Conservation (phyloP, 2,888 invertebrate species). For the Drosophila falleni region DNA sequence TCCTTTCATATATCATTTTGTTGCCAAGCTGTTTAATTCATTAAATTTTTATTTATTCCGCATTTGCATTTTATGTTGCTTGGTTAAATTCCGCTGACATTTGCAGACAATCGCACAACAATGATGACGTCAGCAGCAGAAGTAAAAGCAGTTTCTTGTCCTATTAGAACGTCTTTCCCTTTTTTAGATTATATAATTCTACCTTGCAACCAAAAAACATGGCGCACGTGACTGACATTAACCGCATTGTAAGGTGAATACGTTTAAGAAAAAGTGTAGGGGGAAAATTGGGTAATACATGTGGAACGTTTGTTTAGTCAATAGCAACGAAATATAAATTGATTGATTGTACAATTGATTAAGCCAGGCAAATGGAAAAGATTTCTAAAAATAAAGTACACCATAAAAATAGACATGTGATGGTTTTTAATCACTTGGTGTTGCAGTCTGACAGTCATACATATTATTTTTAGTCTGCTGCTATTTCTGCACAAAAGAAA, state of each 20-base stretch:
- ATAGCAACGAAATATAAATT: constrained; percentile 36
- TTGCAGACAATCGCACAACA: constrained; percentile 26
- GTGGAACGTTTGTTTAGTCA: constrained; percentile 62
- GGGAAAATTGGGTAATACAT: constrained; percentile 6
- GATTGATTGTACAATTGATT: constrained; percentile 47
- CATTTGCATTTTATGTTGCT: constrained; percentile 56
- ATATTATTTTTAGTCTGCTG: constrained; percentile 5
- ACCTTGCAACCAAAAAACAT: constrained; percentile 8
- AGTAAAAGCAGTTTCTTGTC: constrained; percentile 29
- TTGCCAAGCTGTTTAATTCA: constrained; percentile 30
- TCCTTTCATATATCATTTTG: constrained; percentile 11
- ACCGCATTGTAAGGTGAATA: constrained; percentile 26
- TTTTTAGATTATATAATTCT: constrained; percentile 47
- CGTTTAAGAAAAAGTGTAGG: background rate
- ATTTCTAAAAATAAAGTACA: constrained; percentile 33
- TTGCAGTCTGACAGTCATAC: background rate
- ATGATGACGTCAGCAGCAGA: constrained; percentile 40
- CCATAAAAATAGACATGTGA: constrained; percentile 25
- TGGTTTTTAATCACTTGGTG: constrained; percentile 17
- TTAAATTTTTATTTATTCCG: constrained; percentile 33
- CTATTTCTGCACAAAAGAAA: background rate
- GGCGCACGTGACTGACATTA: constrained; percentile 63
- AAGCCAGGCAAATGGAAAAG: constrained; percentile 15
- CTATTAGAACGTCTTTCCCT: background rate
- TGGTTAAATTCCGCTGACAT: constrained; percentile 60